Evolutionary conservation across 2,113 vertebrate species (phyloP).

Genomic region (Petrocephalus zakoni): DNA sequence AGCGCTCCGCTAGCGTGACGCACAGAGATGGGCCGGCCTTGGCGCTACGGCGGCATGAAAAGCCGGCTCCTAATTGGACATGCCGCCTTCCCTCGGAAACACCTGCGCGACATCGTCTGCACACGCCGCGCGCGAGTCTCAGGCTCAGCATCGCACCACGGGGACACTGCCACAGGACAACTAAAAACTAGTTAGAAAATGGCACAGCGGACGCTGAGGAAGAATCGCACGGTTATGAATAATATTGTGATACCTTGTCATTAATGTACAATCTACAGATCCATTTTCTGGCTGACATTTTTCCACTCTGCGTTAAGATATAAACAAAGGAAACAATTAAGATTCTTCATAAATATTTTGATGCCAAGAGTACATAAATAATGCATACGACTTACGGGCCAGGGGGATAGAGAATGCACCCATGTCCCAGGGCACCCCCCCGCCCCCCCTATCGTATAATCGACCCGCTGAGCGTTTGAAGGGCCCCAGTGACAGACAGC

Average conservation of each 20-base stretch:
- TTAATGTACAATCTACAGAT: not conserved
- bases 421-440: no score
- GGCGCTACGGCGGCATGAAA: constrained; percentile 33
- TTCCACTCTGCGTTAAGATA: not conserved
- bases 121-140: not conserved
- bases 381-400: not conserved
- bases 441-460: constrained; percentile 56
- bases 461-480: constrained; percentile 62
- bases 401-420: not conserved
- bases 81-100: not conserved
- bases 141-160: not conserved
- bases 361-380: not conserved
- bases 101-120: not conserved
- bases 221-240: not conserved
- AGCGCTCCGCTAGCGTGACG: constrained; percentile 45
- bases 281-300: not conserved
- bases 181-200: not conserved
- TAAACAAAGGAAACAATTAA: not conserved
- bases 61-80: constrained; percentile 44
- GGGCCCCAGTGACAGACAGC: constrained; percentile 68
- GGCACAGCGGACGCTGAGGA: not conserved
- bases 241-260: not conserved
- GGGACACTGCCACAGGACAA: not conserved
- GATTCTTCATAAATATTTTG: not conserved
- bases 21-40: constrained; percentile 35